Percentiles rank a stretch among this genome's conserved stretches.
phyloP scores from a whole-genome alignment of 1,140 invertebrate species.

The Drosophila mojavensis region DNA sequence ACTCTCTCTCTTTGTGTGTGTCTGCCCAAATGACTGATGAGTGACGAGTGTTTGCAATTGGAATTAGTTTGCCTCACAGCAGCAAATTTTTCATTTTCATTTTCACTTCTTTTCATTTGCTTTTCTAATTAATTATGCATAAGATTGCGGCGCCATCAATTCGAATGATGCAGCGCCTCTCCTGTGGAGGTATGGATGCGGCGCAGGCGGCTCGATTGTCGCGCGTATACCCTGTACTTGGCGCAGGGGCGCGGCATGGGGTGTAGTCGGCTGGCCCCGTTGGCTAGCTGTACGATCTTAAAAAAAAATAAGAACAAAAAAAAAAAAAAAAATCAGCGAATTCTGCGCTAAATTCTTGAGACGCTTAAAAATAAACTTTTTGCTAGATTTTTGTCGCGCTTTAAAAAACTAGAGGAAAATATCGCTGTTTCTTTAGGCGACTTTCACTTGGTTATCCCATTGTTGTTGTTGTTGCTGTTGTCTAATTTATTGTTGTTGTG shows the following conservation, averaged over 20 bases:
- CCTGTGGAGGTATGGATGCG: not conserved
- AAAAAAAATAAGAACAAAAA: too few species aligned
- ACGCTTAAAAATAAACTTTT: constrained; percentile 77
- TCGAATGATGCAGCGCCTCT: constrained; percentile 10
- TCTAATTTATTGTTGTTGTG: constrained; percentile 54
- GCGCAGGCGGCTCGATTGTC: not conserved
- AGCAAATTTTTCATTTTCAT: constrained; percentile 1
- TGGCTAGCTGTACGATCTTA: not conserved
- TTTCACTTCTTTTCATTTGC: constrained; percentile 13
- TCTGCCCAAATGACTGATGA: constrained; percentile 36
- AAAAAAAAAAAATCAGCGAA: constrained; percentile 26
- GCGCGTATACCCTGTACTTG: constrained; percentile 3
- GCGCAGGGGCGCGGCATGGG: not conserved
- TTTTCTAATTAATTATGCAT: constrained; percentile 61
- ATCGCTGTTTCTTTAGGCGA: constrained; percentile 28
- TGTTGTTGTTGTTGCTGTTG: constrained; percentile 32
- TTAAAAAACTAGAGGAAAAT: constrained; percentile 39
- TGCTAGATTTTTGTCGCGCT: constrained; percentile 58
- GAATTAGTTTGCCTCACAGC: constrained; percentile 2
- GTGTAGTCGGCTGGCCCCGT: constrained; percentile 12
- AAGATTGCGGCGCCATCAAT: constrained; percentile 48
- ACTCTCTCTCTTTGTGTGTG: too few species aligned
- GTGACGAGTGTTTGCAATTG: constrained; percentile 32
- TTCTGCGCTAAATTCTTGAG: constrained; percentile 76
- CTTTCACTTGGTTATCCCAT: constrained; percentile 45